A percentile compares a stretch with the other conserved stretches of the same genome.
Evolutionary conservation across 2,888 invertebrate species (phyloP).

Genomic region (Druceiella hillmani): DNA sequence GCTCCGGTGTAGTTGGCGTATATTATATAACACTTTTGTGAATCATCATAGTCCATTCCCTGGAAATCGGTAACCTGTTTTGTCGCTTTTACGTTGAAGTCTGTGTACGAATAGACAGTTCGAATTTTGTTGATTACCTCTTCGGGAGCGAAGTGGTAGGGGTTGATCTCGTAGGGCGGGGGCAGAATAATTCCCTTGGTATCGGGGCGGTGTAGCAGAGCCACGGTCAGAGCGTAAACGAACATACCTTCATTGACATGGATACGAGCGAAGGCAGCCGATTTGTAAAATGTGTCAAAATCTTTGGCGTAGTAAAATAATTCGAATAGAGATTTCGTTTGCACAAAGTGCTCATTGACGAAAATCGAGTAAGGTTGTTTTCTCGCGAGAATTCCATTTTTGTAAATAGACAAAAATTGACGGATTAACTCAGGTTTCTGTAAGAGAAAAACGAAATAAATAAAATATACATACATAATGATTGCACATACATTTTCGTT

Average conservation of each 20-base stretch:
- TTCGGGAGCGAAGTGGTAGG: slow-evolving; percentile 57
- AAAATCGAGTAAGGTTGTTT: slow-evolving; percentile 49
- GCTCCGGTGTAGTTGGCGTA: slow-evolving; percentile 56
- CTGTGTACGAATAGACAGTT: no score
- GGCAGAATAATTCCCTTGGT: slow-evolving; percentile 55
- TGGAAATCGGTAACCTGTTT: slow-evolving; percentile 36
- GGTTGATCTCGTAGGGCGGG: slow-evolving; percentile 62
- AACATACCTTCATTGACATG: slow-evolving; percentile 58
- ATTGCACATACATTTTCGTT: no score
- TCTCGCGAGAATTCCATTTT: slow-evolving; percentile 44
- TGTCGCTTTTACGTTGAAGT: no score
- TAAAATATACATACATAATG: no score
- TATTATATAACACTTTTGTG: slow-evolving; percentile 45
- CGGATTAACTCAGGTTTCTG: no score
- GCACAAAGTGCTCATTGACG: slow-evolving; percentile 39
- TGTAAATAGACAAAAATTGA: slow-evolving; percentile 38
- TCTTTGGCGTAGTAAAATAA: slow-evolving; percentile 56
- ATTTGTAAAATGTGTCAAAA: slow-evolving; percentile 55
- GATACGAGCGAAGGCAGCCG: slow-evolving; percentile 52
- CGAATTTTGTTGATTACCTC: slow-evolving; percentile 47
- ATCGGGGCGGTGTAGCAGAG: slow-evolving; percentile 54
- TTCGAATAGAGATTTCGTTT: slow-evolving; percentile 50
- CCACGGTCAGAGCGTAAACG: slow-evolving; percentile 55
- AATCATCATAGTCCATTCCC: slow-evolving; percentile 38
- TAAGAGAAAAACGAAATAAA: no score